Evolutionary conservation across 2,888 invertebrate genomes (phyloP), one percentile per base, ranked within the genome.

Genomic region (Nemurella pictetii): DNA sequence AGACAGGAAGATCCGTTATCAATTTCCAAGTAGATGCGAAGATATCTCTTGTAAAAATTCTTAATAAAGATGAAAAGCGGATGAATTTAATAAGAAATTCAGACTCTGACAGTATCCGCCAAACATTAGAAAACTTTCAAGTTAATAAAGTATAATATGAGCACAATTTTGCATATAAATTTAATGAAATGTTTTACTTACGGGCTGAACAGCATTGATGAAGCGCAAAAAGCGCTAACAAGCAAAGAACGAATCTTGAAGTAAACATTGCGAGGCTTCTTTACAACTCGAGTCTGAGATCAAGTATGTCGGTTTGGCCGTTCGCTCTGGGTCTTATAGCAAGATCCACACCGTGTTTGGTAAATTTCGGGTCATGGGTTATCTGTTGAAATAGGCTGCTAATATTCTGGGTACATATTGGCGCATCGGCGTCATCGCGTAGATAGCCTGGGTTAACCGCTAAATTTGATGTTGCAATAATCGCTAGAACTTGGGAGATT

Each of bases 181-280:
- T n/a, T 55, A 55, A 55, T 20, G 1, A 55, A 20, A 20, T 55
- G 55, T 75, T 28, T 9, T 78, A 78, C 78, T 78, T 30, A 78
- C 78, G 28, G 0, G 78, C 78, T n/a, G 30, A 78, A n/a, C 78
- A 78, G 30, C 78, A 78, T 30, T 78, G 78, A 5, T 78, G 78
- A 12, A 78, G 28, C 20, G 78, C 78, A 29, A 78, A 78, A 5
- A 78, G 28, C 2, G 78, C 78, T 30, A 78, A 5, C 28, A 78
- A 28, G 30, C 29, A 78, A 30, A 78, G 30, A 5, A 30, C 29
- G 30, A 78, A 4, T 27, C n/a, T 78, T n/a, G 78, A 28, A 20
- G 28, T 78, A 30, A 29, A 78, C 78, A 78, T 78, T 2, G 9
- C 26, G 15, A 55, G 55, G 20, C 20, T 12, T 55, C 55, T 12